These are phyloP conservation scores for Palythoa heliodiscus DNA, from an alignment of 92 coral and sea anemone genomes.

Conservation along the genomic window DNA sequence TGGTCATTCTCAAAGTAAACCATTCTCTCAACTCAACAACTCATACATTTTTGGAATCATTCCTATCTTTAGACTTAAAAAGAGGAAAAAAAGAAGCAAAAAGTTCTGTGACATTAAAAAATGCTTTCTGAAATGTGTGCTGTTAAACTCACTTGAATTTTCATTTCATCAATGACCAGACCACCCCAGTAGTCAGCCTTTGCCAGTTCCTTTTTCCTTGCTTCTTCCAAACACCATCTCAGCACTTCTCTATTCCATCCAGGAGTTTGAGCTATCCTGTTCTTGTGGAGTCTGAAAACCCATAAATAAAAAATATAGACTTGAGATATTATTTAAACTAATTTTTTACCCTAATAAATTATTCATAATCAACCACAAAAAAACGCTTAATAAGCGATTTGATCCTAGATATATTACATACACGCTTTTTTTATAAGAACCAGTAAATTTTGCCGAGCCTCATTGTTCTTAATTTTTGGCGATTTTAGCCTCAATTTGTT, in stretches of 20 bases:
- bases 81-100: background rate
- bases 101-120: background rate
- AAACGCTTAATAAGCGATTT: no score
- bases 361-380: no score
- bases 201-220: constrained; percentile 11
- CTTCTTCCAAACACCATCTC: constrained; percentile 41
- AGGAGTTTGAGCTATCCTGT: constrained; percentile 37
- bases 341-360: no score
- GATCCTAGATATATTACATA: no score
- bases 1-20: no score
- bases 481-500: no score
- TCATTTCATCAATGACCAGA: constrained; percentile 51
- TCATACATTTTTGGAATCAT: background rate
- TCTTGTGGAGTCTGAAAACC: constrained; percentile 34
- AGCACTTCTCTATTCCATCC: constrained; percentile 48
- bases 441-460: no score
- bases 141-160: constrained; percentile 41
- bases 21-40: no score
- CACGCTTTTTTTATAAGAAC: no score
- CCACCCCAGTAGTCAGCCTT: constrained; percentile 39
- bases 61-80: background rate
- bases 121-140: no score
- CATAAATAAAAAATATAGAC: background rate
- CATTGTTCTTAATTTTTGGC: no score
- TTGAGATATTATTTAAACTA: background rate